Percentiles rank a stretch among this genome's conserved stretches.
These are phyloP conservation scores for Tupiocoris notatus DNA, from an alignment of 2,888 invertebrate species.

Conservation along the genomic window DNA sequence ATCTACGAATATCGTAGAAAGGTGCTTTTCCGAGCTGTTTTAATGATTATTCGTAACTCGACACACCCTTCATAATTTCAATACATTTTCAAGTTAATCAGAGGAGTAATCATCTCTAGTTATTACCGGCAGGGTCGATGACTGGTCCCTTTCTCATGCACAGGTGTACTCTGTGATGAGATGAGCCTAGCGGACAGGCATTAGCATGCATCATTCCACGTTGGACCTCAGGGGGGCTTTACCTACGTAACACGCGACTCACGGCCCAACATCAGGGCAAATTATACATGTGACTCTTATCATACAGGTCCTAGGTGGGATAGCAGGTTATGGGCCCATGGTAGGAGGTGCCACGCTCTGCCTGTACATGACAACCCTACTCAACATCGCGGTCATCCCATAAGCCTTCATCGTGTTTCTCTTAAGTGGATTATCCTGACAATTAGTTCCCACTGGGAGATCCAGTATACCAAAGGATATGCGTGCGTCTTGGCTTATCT, in stretches of 20 bases:
- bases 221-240: neutral
- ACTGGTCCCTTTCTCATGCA: neutral
- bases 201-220: neutral
- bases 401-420: neutral
- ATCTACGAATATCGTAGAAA: too few species aligned
- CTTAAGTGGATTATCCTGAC: conserved; percentile 6
- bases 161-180: neutral
- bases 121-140: neutral
- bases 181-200: neutral
- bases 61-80: too few species aligned
- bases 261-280: neutral
- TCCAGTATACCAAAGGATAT: too few species aligned
- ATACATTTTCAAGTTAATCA: neutral
- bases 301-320: neutral
- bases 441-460: conserved; percentile 2
- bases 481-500: too few species aligned
- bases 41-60: too few species aligned
- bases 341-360: neutral
- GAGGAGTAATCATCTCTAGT: neutral
- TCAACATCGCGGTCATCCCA: neutral
- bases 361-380: neutral
- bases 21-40: too few species aligned
- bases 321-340: neutral
- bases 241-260: neutral
- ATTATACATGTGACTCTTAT: neutral